Conservation (phyloP, 2,888 invertebrate genomes). For the Caenorhabditis imperialis region DNA sequence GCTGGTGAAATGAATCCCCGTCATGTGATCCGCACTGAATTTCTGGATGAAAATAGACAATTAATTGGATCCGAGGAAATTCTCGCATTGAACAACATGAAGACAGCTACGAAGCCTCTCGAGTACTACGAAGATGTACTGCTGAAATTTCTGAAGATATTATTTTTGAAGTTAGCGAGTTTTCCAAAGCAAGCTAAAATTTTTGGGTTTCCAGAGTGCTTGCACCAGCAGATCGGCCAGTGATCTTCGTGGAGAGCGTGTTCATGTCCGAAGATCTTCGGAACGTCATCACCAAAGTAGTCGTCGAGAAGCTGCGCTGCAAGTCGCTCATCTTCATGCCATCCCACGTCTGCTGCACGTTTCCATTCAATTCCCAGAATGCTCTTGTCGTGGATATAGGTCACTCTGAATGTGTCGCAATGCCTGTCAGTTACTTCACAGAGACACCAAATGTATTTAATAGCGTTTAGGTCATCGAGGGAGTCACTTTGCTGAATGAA, state of each 20-base stretch:
- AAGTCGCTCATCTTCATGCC: slow-evolving; percentile 88
- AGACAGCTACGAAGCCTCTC: slow-evolving; percentile 11
- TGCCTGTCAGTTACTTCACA: slow-evolving; percentile 58
- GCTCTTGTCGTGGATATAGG: slow-evolving; percentile 91
- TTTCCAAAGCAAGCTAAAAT: background rate
- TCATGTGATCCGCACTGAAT: slow-evolving; percentile 60
- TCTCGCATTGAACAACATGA: slow-evolving; percentile 41
- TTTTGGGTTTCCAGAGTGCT: slow-evolving; percentile 84
- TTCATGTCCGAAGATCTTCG: slow-evolving; percentile 87
- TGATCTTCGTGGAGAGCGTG: slow-evolving; percentile 92
- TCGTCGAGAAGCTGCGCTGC: slow-evolving; percentile 51
- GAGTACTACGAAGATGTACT: slow-evolving; percentile 39
- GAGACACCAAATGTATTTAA: no score
- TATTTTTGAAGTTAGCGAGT: slow-evolving; percentile 50
- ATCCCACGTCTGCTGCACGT: slow-evolving; percentile 87
- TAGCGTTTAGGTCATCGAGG: slow-evolving; percentile 85
- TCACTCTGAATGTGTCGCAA: slow-evolving; percentile 85
- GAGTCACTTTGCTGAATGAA: slow-evolving; percentile 88
- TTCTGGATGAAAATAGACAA: slow-evolving; percentile 38
- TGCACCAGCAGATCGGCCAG: slow-evolving; percentile 91
- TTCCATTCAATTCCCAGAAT: slow-evolving; percentile 87
- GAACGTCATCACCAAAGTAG: slow-evolving; percentile 84
- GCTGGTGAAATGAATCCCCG: slow-evolving; percentile 71
- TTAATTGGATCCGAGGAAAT: slow-evolving; percentile 34
- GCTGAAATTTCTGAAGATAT: slow-evolving; percentile 59